Percentiles rank a stretch among this genome's conserved stretches.
phyloP scores from a whole-genome alignment of 2,113 vertebrate species.

The Catharus fuscescens region DNA sequence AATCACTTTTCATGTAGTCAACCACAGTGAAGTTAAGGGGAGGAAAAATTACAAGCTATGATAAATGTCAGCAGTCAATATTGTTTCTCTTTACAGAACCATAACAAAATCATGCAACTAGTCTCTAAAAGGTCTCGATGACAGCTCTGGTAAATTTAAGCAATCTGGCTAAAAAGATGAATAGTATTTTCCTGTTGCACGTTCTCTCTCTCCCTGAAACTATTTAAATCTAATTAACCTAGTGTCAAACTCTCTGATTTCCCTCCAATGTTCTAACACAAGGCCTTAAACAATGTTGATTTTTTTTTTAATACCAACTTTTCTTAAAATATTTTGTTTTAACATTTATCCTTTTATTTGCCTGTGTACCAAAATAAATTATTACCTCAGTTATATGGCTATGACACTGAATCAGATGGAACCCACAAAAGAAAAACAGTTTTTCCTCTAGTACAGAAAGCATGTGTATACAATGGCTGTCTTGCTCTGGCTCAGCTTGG shows the following conservation, averaged over 20 bases:
- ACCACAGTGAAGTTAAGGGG: constrained; percentile 29
- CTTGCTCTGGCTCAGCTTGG: neutral
- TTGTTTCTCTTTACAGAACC: constrained; percentile 57
- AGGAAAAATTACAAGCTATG: constrained; percentile 43
- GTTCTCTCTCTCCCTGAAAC: constrained; percentile 34
- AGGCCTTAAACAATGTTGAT: neutral
- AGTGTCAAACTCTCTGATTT: constrained; percentile 45
- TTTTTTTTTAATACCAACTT: neutral
- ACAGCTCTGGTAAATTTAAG: constrained; percentile 59
- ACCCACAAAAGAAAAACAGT: neutral
- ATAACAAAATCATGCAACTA: constrained; percentile 71
- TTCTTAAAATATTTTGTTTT: constrained; percentile 4
- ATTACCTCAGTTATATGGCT: neutral
- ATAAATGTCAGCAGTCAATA: constrained; percentile 65
- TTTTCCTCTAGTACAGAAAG: neutral
- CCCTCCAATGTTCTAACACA: constrained; percentile 13
- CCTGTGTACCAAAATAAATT: constrained; percentile 5
- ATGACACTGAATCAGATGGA: neutral
- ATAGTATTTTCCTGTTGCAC: constrained; percentile 56
- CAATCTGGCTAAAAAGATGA: constrained; percentile 52
- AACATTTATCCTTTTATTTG: constrained; percentile 19
- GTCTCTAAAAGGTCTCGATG: constrained; percentile 56
- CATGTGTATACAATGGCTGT: neutral
- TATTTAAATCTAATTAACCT: constrained; percentile 60
- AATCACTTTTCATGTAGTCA: constrained; percentile 38